These are phyloP conservation scores for Toxotes jaculatrix DNA, from an alignment of 2,113 vertebrate genomes.

Conservation along the genomic window DNA sequence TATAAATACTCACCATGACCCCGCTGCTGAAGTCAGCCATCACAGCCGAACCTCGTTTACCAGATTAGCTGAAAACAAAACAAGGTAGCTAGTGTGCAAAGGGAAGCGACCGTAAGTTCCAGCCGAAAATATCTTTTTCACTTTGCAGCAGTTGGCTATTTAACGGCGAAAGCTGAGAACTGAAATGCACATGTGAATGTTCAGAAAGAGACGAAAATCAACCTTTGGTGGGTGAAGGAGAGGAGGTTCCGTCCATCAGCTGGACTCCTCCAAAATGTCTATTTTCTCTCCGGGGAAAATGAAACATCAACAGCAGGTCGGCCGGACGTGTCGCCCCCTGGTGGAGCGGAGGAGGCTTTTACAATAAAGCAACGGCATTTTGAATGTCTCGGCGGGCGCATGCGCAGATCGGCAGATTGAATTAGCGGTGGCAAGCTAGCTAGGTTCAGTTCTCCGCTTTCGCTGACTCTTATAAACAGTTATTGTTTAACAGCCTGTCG, in stretches of 20 bases:
- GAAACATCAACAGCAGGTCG: not conserved
- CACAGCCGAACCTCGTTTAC: not conserved
- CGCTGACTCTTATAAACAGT: constrained; percentile 24
- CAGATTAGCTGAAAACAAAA: constrained; percentile 15
- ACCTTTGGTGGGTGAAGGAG: not conserved
- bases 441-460: not conserved
- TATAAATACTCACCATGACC: not conserved
- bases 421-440: constrained; percentile 28
- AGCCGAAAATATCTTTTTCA: too few relatives aligned
- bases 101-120: not conserved
- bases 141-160: not conserved
- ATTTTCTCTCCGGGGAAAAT: constrained; percentile 1
- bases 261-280: constrained; percentile 19
- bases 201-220: accelerated
- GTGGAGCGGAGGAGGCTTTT: not conserved
- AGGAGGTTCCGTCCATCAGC: not conserved
- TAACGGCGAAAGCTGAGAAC: accelerated
- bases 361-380: constrained; percentile 61
- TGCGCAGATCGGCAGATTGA: constrained; percentile 31
- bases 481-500: not conserved
- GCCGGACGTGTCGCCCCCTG: constrained; percentile 12
- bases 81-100: not conserved
- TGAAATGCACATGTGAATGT: not conserved
- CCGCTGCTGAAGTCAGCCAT: constrained; percentile 36
- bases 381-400: constrained; percentile 33